Base-by-base conservation (phyloP, 1,140 invertebrate species). In the Brachionus manjavacas region DNA sequence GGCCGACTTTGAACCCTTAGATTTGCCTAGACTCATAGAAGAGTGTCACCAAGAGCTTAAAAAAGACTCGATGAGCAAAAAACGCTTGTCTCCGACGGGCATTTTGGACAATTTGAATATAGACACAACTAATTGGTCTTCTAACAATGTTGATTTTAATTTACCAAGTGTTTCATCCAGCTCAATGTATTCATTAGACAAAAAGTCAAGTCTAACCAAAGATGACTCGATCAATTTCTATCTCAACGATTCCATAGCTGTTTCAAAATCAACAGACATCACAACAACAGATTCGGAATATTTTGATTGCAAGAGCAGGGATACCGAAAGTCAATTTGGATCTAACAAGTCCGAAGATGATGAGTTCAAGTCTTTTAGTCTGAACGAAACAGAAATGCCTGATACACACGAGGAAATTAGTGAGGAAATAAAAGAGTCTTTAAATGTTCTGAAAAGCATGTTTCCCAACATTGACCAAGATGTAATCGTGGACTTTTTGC, bases 281-380 rank as follows among this genome's bases (percentile, higher is more conserved):
- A 72, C 68, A 72, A 41, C 68, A 72, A 72, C 68, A 72, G 68
- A 72, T n/a, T 72, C 68, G 68, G 68, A 72, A 72, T 72, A 72
- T 72, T 72, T 72, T 72, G 68, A 72, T 11, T 72, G 68, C 41
- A 72, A 41, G 39, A 72, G 68, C 9, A 72, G 41, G 39, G 68
- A 72, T 20, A 68, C 66, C 14, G 68, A 72, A 41, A 72, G 68
- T 23, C 35, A 39, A 9, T 39, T 72, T 6, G 68, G 68, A 41
- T 72, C 35, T 14, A 72, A 72, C n/a, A 72, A 72, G 20, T 72
- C 68, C 2, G 68, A 72, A 41, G 68, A 72, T 4, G 68, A 72
- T 72, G 68, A 72, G 11, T 72, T 72, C 39, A 72, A 72, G 39
- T 72, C 68, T 4, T 72, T 72, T 72, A 72, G 68, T 9, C 8